A percentile compares a stretch with the other conserved stretches of the same genome.
Conservation (phyloP, 2,888 invertebrate species). For the Ernsta delagoae region DNA sequence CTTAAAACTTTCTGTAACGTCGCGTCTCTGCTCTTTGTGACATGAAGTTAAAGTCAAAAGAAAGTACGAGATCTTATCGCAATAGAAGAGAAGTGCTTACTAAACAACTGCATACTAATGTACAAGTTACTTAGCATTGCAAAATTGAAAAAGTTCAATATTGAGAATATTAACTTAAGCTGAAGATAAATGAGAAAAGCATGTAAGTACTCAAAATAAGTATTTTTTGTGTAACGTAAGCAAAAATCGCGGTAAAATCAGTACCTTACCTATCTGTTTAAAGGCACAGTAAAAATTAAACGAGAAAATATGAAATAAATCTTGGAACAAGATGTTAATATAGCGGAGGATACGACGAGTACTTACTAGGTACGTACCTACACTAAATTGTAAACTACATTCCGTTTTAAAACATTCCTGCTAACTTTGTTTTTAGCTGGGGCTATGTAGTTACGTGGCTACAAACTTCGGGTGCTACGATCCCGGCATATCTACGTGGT, state of each 20-base stretch:
- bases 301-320: too few species aligned
- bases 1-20: conserved; percentile 17
- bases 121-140: neutral
- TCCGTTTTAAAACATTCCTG: neutral
- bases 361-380: too few species aligned
- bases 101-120: conserved; percentile 17
- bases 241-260: too few species aligned
- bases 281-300: too few species aligned
- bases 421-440: too few species aligned
- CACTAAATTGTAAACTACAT: neutral
- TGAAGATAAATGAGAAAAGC: too few species aligned
- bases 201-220: too few species aligned
- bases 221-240: too few species aligned
- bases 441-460: neutral
- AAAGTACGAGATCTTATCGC: conserved; percentile 25
- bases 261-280: too few species aligned
- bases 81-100: conserved; percentile 12
- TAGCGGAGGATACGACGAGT: neutral
- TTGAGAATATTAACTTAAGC: too few species aligned
- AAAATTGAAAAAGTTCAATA: neutral
- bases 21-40: conserved; percentile 22
- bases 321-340: neutral
- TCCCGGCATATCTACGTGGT: neutral
- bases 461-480: neutral
- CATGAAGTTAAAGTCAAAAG: conserved; percentile 27